Base-by-base conservation (phyloP, 1,140 invertebrate species). In the Oncopodura yosiiana region DNA sequence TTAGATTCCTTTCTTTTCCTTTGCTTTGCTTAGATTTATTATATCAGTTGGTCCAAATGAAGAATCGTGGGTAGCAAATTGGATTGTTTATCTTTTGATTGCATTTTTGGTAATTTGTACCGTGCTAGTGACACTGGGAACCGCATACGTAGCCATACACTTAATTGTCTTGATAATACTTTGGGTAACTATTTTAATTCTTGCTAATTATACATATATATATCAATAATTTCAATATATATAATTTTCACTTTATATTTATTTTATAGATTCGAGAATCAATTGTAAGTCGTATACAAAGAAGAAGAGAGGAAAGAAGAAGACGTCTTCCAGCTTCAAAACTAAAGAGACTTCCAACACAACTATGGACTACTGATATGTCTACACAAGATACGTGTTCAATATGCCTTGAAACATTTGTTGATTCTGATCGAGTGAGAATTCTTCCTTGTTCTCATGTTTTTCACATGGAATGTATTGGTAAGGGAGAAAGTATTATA, bases 321-420 rank as follows among this genome's bases (percentile, higher is more conserved):
- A 83, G 91, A 70, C 78, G 91, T 39, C 74, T 96, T 56, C 87
- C 91, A 3, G 79, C 79, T 66, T 82, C 83, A 29, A 80, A 86
- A 60, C 78, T 96, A 21, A 87, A 84, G 66, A 89, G 93, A 74
- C 86, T 96, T 57, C 90, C 90, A 5, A 38, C 37, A 24, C 46
- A 49, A 49, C 46, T 36, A 24, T 49, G 46, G 46, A 86, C 82
- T 14, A 81, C 84, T 66, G 83, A 81, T 30, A 86, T 91, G 73
- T 83, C 85, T 2, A n/a, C n/a, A n/a, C 95, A 94, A 70, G 95
- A 99, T 65, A 93, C 87, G 0, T 99, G 95, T 79, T 93, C 92
- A 44, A 95, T 99, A 67, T 99, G 95, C 72, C 78, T 99, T 55
- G 94, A 99, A 63, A 93, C 97, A 73, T 99, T 94, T 73, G 77